These are phyloP conservation scores for Nemotelus pantherinus DNA, from an alignment of 2,888 invertebrate species.

Conservation along the genomic window DNA sequence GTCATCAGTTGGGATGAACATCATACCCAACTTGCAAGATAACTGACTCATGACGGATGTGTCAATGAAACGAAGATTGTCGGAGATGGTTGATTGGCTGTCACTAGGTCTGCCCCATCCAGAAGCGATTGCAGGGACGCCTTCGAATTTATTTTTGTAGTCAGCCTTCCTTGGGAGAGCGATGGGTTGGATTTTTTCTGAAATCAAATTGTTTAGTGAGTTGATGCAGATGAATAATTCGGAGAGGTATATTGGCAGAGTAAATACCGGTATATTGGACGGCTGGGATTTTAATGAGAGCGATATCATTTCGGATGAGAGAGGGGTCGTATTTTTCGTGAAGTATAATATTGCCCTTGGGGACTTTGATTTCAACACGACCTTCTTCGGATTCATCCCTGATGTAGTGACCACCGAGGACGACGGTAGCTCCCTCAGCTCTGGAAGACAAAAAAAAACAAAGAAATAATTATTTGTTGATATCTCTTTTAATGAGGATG, in stretches of 20 bases:
- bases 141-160: conserved; percentile 10
- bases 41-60: background rate
- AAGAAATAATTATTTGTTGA: background rate
- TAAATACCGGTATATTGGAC: conserved; percentile 42
- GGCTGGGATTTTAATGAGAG: conserved; percentile 42
- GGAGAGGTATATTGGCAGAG: background rate
- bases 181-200: conserved; percentile 33
- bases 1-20: conserved; percentile 3
- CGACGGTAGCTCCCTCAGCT: conserved; percentile 30
- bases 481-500: background rate
- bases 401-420: conserved; percentile 47
- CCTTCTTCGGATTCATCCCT: conserved; percentile 13
- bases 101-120: conserved; percentile 60
- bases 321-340: conserved; percentile 41
- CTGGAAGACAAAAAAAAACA: background rate
- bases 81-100: background rate
- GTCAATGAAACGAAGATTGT: conserved; percentile 33
- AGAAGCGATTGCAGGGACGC: conserved; percentile 48
- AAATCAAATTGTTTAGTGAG: background rate
- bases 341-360: conserved; percentile 30
- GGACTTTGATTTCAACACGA: conserved; percentile 29
- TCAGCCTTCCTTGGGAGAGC: conserved; percentile 21
- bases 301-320: conserved; percentile 44
- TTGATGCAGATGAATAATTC: background rate
- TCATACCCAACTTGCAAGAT: conserved; percentile 19